Conservation (phyloP, 2,888 invertebrate genomes). For the Pyrrhia umbra region DNA sequence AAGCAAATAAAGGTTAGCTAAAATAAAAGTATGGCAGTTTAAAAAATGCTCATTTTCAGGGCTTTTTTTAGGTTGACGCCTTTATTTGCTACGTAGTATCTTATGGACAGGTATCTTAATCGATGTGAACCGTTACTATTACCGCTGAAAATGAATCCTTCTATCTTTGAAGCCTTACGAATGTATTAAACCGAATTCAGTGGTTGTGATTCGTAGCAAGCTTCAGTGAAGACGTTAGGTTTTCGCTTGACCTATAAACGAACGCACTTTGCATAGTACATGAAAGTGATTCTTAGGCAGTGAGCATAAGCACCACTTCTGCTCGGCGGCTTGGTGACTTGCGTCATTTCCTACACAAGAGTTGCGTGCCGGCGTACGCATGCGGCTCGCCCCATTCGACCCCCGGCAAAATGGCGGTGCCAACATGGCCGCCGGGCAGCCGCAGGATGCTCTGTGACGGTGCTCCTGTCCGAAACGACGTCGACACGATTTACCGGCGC, state of each 20-base stretch:
- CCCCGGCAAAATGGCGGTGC: conserved; percentile 90
- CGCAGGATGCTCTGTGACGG: conserved; percentile 87
- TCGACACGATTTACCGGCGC: conserved; percentile 82
- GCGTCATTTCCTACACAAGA: conserved; percentile 80
- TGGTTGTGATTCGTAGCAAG: conserved; percentile 84
- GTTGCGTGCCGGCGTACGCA: conserved; percentile 88
- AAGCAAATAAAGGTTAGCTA: too few species aligned
- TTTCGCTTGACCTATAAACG: conserved; percentile 87
- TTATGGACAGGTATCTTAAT: conserved; percentile 46
- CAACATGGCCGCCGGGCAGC: conserved; percentile 90
- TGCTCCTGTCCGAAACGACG: conserved; percentile 84
- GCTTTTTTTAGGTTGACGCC: background rate
- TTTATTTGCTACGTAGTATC: conserved; percentile 12
- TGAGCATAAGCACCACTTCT: conserved; percentile 74
- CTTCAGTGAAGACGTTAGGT: conserved; percentile 82
- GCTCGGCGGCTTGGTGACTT: conserved; percentile 73
- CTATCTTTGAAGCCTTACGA: conserved; percentile 67
- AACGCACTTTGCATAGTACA: conserved; percentile 73
- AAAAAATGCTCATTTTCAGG: too few species aligned
- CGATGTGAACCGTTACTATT: conserved; percentile 65
- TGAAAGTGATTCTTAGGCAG: conserved; percentile 76
- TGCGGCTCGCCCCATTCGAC: conserved; percentile 87
- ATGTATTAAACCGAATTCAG: conserved; percentile 84
- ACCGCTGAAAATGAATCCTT: conserved; percentile 67
- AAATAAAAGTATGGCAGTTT: too few species aligned